These are phyloP conservation scores for Condylura cristata DNA, from an alignment of 2,113 vertebrate genomes.

Conservation along the genomic window DNA sequence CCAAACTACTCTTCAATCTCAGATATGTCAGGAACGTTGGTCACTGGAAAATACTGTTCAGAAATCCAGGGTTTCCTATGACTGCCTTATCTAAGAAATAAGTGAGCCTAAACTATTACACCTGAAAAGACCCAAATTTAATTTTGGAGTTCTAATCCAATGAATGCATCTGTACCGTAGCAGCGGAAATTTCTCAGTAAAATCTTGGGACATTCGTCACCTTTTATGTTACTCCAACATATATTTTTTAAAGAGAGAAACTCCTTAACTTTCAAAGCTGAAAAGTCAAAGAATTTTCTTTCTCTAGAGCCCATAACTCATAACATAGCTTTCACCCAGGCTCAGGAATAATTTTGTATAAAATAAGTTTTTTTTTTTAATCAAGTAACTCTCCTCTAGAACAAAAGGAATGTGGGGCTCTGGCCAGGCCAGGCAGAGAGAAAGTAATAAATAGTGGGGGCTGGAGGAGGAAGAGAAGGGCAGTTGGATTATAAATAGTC, in stretches of 20 bases:
- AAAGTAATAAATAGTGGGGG: slow-evolving; percentile 53
- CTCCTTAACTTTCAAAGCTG: background rate
- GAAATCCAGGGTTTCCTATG: background rate
- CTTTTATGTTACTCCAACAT: background rate
- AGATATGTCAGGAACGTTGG: slow-evolving; percentile 1
- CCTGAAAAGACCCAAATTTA: slow-evolving; percentile 26
- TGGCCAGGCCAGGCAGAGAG: slow-evolving; percentile 66
- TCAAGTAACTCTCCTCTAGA: slow-evolving; percentile 75
- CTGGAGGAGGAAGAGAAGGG: background rate
- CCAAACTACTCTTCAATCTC: background rate
- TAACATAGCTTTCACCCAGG: background rate
- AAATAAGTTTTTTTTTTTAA: slow-evolving; percentile 79
- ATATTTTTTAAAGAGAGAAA: background rate
- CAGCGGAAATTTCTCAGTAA: slow-evolving; percentile 12
- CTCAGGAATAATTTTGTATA: slow-evolving; percentile 45
- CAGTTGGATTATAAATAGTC: slow-evolving; percentile 43
- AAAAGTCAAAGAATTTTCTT: slow-evolving; percentile 39
- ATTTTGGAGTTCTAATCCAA: background rate
- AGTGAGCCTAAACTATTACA: background rate
- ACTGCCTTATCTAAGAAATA: background rate
- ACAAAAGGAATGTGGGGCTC: slow-evolving; percentile 76
- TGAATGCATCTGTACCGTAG: background rate
- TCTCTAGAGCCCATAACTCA: background rate
- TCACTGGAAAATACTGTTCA: slow-evolving; percentile 36
- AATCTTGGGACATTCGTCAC: background rate